These are phyloP conservation scores for Drosophila birchii DNA, from an alignment of 2,888 invertebrate species.

Conservation along the genomic window DNA sequence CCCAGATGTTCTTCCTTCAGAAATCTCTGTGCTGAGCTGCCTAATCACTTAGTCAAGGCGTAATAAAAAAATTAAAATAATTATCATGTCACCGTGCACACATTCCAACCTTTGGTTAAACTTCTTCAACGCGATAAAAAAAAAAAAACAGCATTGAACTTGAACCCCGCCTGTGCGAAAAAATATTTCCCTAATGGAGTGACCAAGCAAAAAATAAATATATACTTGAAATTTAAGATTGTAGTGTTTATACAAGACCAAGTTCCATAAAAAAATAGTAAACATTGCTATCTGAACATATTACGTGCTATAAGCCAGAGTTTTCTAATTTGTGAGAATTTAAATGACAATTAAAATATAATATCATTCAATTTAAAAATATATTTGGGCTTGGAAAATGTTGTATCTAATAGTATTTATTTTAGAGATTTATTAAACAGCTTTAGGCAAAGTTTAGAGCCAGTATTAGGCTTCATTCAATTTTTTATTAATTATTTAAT, in stretches of 20 bases:
- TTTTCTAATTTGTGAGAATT: neutral
- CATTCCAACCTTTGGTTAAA: slow-evolving; percentile 1
- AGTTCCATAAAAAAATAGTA: slow-evolving; percentile 1
- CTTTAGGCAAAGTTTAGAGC: neutral
- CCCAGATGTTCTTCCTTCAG: slow-evolving; percentile 10
- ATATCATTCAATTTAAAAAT: neutral
- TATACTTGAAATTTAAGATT: slow-evolving; percentile 10
- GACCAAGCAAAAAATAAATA: slow-evolving; percentile 1
- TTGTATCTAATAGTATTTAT: neutral
- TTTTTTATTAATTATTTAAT: neutral
- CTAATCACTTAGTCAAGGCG: neutral
- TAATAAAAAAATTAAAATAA: neutral
- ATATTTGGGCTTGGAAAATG: neutral
- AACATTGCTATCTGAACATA: slow-evolving; percentile 6
- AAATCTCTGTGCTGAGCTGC: neutral
- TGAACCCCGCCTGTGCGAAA: slow-evolving; percentile 18
- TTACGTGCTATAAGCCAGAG: neutral
- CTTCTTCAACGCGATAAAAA: slow-evolving; percentile 5
- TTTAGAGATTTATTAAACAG: neutral
- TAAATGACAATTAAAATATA: neutral
- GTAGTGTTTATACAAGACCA: slow-evolving; percentile 4
- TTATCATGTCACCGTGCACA: slow-evolving; percentile 1
- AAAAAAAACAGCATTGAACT: slow-evolving; percentile 10
- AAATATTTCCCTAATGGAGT: slow-evolving; percentile 4
- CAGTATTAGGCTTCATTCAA: neutral